These are phyloP conservation scores for Cordilura impudica DNA, from an alignment of 2,888 invertebrate genomes.

Conservation along the genomic window DNA sequence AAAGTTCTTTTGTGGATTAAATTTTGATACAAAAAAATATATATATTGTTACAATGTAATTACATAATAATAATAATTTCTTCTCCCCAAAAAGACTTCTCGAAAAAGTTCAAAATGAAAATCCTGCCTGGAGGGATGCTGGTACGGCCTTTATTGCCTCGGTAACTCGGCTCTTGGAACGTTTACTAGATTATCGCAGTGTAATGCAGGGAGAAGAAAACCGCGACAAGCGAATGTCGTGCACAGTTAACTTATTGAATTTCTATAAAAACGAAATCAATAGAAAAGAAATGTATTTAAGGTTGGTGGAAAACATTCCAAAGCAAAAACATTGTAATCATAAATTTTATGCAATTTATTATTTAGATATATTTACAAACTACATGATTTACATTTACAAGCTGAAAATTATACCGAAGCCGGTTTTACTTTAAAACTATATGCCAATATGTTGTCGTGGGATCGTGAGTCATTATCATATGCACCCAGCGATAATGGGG, in stretches of 20 bases:
- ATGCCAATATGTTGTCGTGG: constrained; percentile 94
- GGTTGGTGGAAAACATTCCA: constrained; percentile 68
- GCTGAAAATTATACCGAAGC: constrained; percentile 97
- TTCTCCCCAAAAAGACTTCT: constrained; percentile 82
- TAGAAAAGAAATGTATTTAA: constrained; percentile 95
- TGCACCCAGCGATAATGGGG: constrained; percentile 83
- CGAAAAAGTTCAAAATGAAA: constrained; percentile 89
- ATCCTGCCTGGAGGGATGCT: constrained; percentile 93
- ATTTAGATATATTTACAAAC: constrained; percentile 91
- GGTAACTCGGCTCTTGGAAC: constrained; percentile 91
- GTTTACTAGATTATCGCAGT: constrained; percentile 94
- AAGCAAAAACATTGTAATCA: neutral
- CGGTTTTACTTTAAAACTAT: constrained; percentile 95
- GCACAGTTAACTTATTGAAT: constrained; percentile 95
- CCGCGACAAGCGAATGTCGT: constrained; percentile 96
- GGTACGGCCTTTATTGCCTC: constrained; percentile 95
- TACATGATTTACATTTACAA: constrained; percentile 93
- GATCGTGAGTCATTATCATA: constrained; percentile 82
- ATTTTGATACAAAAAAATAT: too few species aligned
- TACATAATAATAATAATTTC: constrained; percentile 4
- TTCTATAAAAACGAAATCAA: constrained; percentile 98
- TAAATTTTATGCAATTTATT: neutral
- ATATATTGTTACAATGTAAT: too few species aligned
- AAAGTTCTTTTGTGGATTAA: too few species aligned
- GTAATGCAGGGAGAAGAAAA: constrained; percentile 97